Evolutionary conservation across 2,113 vertebrate genomes (phyloP).

Genomic region (mouse (Mus musculus)): GRCm39 chr9:21904501-21905000

Average conservation of each 20-base stretch:
- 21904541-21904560: neutral
- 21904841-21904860: constrained; percentile 88
- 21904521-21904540: neutral
- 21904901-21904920: constrained; percentile 89
- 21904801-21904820: neutral
- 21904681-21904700: neutral
- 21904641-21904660: too few species aligned
- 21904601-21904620: neutral
- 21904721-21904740: accelerated
- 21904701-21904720: neutral
- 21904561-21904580: neutral
- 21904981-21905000: neutral
- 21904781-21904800: accelerated
- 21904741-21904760: neutral
- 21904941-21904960: constrained; percentile 88
- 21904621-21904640: neutral
- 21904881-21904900: constrained; percentile 87
- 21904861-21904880: constrained; percentile 87
- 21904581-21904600: too few species aligned
- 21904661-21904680: neutral
- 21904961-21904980: neutral
- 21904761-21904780: neutral
- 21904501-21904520: neutral
- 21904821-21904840: constrained; percentile 84
- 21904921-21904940: constrained; percentile 87